Conservation (phyloP, 2,888 invertebrate genomes). For the Liopterus haemorrhoidalis region DNA sequence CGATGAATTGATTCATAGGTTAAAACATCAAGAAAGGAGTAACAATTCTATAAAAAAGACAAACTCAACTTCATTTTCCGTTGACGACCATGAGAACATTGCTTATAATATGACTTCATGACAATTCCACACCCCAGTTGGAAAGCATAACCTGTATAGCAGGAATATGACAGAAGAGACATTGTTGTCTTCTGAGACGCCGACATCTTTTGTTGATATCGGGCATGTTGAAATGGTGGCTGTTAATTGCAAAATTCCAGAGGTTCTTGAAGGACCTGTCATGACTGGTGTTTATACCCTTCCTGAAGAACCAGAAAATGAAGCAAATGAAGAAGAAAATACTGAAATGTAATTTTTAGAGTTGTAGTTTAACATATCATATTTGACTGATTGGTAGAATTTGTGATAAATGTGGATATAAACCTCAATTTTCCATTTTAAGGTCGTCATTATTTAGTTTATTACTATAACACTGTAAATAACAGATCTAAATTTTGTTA, state of each 20-base stretch:
- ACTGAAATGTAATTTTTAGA: conserved; percentile 40
- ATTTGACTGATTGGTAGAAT: no score
- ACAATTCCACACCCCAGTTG: conserved; percentile 59
- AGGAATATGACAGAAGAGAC: conserved; percentile 56
- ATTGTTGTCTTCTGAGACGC: conserved; percentile 50
- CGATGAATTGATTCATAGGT: conserved; percentile 79
- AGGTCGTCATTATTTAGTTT: no score
- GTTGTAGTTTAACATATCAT: conserved; percentile 23
- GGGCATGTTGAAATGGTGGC: conserved; percentile 44
- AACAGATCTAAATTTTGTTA: no score
- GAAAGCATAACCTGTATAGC: conserved; percentile 53
- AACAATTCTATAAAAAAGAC: conserved; percentile 58
- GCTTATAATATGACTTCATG: conserved; percentile 67
- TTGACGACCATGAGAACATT: conserved; percentile 60
- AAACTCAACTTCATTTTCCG: conserved; percentile 53
- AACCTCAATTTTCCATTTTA: no score
- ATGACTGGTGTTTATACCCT: conserved; percentile 53
- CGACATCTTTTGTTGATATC: conserved; percentile 43
- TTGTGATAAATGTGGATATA: no score
- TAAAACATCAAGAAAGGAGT: conserved; percentile 60
- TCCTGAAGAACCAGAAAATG: conserved; percentile 52
- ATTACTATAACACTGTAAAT: no score
- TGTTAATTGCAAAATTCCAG: conserved; percentile 39
- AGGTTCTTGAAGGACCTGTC: conserved; percentile 44
- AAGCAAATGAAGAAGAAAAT: conserved; percentile 47